phyloP scores from a whole-genome alignment of 2,113 vertebrate genomes.

The Chelonoidis abingdonii region DNA sequence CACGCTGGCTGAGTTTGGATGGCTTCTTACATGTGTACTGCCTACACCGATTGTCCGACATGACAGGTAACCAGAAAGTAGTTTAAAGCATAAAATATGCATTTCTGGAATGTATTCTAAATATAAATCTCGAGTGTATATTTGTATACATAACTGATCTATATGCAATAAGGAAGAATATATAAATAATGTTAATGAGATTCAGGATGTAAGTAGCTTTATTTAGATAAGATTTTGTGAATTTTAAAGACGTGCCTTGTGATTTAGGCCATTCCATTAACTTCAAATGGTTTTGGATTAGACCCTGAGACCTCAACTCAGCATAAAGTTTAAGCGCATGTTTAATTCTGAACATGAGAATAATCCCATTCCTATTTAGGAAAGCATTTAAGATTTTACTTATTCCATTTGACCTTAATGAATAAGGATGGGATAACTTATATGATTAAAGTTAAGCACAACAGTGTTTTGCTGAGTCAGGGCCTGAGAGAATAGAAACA shows the following conservation, averaged over 20 bases:
- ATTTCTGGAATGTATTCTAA: neutral
- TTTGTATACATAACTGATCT: neutral
- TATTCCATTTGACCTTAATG: neutral
- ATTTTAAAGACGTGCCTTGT: neutral
- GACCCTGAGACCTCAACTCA: neutral
- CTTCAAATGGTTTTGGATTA: neutral
- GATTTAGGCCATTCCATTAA: neutral
- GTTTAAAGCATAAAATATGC: neutral
- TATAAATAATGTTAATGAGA: neutral
- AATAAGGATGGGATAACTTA: neutral
- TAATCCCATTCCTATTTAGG: neutral
- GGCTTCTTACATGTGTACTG: conserved; percentile 95
- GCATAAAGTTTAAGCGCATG: neutral
- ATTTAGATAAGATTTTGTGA: neutral
- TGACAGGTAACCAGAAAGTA: conserved; percentile 86
- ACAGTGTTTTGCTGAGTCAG: neutral
- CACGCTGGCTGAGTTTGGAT: conserved; percentile 96
- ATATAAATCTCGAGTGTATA: rapidly evolving
- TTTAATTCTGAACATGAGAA: neutral
- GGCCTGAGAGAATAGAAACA: neutral
- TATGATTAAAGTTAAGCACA: neutral
- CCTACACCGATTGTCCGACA: conserved; percentile 93
- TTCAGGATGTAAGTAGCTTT: neutral
- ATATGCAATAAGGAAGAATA: neutral
- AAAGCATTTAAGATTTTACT: neutral